Percentiles rank a stretch among this genome's conserved stretches.
Evolutionary conservation across 1,140 invertebrate genomes (phyloP).

Genomic region (Metopolophium dirhodum): DNA sequence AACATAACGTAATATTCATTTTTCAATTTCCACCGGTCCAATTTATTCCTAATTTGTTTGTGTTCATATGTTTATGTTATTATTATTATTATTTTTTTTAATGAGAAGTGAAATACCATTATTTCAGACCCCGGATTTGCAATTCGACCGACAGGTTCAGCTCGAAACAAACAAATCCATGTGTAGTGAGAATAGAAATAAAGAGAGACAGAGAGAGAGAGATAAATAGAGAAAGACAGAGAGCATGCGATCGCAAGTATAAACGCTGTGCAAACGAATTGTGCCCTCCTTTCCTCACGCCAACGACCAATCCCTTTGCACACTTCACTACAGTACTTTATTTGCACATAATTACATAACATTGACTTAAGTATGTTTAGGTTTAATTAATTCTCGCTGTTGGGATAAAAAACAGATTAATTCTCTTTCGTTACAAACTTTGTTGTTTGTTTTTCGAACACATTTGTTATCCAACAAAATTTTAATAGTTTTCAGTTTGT

Average conservation of each 20-base stretch:
- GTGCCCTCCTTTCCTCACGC: background rate
- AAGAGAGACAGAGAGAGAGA: background rate
- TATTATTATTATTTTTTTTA: background rate
- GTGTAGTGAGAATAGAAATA: background rate
- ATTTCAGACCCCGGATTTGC: background rate
- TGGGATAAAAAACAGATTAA: conserved; percentile 45
- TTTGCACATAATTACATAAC: conserved; percentile 46
- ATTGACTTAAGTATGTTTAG: conserved; percentile 44
- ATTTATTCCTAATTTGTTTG: background rate
- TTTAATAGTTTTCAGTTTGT: conserved; percentile 18
- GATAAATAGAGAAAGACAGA: background rate
- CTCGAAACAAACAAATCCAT: background rate
- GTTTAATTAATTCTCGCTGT: conserved; percentile 47
- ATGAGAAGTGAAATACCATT: conserved; percentile 10
- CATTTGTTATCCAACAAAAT: background rate
- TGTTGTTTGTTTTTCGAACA: conserved; percentile 36
- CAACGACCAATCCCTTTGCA: background rate
- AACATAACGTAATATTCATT: background rate
- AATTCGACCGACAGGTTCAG: background rate
- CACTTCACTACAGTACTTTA: conserved; percentile 32
- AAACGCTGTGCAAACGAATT: conserved; percentile 34
- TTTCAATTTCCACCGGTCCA: background rate
- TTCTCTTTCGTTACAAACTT: conserved; percentile 38
- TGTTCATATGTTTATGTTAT: conserved; percentile 1
- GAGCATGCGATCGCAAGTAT: background rate